Evolutionary conservation across 2,888 invertebrate genomes (phyloP).

Genomic region (Schizaphis graminum): DNA sequence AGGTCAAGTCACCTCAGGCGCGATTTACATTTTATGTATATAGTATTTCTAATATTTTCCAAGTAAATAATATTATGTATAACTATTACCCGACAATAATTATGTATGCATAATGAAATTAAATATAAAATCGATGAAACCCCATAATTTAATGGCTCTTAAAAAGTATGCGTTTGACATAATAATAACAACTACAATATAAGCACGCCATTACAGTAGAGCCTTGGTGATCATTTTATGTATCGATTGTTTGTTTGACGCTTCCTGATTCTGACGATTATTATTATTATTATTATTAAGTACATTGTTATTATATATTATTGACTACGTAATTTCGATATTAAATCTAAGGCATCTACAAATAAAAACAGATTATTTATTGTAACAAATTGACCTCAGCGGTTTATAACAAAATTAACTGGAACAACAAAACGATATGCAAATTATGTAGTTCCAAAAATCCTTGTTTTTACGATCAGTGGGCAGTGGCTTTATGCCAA

Average conservation of each 20-base stretch:
- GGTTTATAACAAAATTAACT: neutral
- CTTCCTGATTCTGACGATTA: constrained; percentile 46
- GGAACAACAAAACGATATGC: neutral
- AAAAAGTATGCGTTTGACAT: neutral
- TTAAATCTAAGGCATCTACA: neutral
- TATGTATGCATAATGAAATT: neutral
- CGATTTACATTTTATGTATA: neutral
- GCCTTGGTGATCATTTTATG: constrained; percentile 49
- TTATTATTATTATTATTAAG: constrained; percentile 28
- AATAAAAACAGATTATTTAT: constrained; percentile 10
- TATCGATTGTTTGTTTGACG: constrained; percentile 21
- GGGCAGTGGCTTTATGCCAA: neutral
- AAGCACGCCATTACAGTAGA: neutral
- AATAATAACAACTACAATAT: neutral
- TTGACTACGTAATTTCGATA: neutral
- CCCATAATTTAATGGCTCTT: neutral
- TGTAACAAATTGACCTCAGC: neutral
- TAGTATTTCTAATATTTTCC: neutral
- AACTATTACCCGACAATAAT: neutral
- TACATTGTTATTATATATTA: neutral
- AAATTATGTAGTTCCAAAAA: neutral
- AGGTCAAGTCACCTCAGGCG: neutral
- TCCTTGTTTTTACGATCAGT: neutral
- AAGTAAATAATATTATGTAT: neutral
- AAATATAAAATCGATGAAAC: neutral